Percentiles rank a stretch among this genome's conserved stretches.
These are phyloP conservation scores for Plebejus argus DNA, from an alignment of 2,888 invertebrate species.

Conservation along the genomic window DNA sequence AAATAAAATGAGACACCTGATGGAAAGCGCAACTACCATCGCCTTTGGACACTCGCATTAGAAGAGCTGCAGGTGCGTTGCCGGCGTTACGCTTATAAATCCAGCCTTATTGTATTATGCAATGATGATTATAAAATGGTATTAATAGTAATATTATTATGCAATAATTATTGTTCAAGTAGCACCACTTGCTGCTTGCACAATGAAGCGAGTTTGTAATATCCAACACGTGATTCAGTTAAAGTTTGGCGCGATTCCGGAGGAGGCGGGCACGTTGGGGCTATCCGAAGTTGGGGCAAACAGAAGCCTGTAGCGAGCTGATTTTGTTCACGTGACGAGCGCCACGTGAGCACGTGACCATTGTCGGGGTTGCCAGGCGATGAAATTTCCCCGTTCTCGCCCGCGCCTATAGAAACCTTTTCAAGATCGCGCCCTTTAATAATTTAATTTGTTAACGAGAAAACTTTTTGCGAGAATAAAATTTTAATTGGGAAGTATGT, in stretches of 20 bases:
- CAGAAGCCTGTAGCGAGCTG: constrained; percentile 51
- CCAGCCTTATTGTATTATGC: too few species aligned
- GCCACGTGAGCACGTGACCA: constrained; percentile 59
- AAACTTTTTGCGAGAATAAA: constrained; percentile 51
- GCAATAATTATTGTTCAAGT: neutral
- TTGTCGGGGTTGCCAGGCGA: constrained; percentile 31
- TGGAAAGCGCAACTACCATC: too few species aligned
- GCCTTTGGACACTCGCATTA: too few species aligned
- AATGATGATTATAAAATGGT: too few species aligned
- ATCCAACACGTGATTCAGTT: constrained; percentile 58
- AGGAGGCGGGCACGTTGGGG: constrained; percentile 64
- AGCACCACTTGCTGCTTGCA: constrained; percentile 17
- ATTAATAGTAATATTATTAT: neutral
- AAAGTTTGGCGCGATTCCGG: constrained; percentile 61
- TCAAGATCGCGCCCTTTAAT: constrained; percentile 10
- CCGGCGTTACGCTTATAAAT: too few species aligned
- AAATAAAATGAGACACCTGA: too few species aligned
- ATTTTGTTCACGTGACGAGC: constrained; percentile 43
- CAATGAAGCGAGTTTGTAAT: constrained; percentile 45
- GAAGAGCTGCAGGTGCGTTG: too few species aligned
- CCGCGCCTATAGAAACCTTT: constrained; percentile 23
- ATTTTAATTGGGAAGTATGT: constrained; percentile 46
- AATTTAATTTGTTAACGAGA: constrained; percentile 31
- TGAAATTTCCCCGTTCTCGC: constrained; percentile 22
- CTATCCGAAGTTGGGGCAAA: constrained; percentile 60